A percentile compares a stretch with the other conserved stretches of the same genome.
phyloP scores from a whole-genome alignment of 2,888 invertebrate species.

The Myopa tessellatipennis region DNA sequence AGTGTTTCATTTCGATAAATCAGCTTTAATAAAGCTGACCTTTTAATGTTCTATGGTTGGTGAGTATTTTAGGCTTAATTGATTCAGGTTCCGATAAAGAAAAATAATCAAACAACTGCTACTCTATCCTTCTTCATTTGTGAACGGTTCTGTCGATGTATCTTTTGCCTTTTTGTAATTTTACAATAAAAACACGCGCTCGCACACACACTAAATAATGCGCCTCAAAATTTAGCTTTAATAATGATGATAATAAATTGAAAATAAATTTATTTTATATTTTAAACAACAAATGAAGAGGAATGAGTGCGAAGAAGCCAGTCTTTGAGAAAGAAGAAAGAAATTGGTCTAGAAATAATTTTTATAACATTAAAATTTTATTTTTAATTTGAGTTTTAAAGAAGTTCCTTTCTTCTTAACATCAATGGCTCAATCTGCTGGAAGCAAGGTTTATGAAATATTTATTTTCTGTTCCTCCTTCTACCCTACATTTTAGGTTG shows the following conservation, averaged over 20 bases:
- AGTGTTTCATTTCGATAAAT: conserved; percentile 37
- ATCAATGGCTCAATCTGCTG: background rate
- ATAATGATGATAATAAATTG: background rate
- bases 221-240: no score
- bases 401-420: background rate
- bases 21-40: background rate
- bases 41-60: background rate
- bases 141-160: conserved; percentile 50
- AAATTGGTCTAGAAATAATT: background rate
- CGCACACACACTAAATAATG: no score
- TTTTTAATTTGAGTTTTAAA: no score
- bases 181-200: background rate
- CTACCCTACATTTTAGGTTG: conserved; percentile 55
- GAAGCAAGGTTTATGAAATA: conserved; percentile 4
- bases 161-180: background rate
- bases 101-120: conserved; percentile 46
- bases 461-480: background rate
- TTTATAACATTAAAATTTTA: no score
- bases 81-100: conserved; percentile 37
- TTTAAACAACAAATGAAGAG: conserved; percentile 61
- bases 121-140: conserved; percentile 76
- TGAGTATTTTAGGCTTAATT: conserved; percentile 41
- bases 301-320: conserved; percentile 44
- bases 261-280: conserved; percentile 22
- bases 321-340: background rate